Evolutionary conservation across 2,113 vertebrate genomes (phyloP), one percentile per base, ranked within the genome.

Genomic region (Oryzias melastigma): DNA sequence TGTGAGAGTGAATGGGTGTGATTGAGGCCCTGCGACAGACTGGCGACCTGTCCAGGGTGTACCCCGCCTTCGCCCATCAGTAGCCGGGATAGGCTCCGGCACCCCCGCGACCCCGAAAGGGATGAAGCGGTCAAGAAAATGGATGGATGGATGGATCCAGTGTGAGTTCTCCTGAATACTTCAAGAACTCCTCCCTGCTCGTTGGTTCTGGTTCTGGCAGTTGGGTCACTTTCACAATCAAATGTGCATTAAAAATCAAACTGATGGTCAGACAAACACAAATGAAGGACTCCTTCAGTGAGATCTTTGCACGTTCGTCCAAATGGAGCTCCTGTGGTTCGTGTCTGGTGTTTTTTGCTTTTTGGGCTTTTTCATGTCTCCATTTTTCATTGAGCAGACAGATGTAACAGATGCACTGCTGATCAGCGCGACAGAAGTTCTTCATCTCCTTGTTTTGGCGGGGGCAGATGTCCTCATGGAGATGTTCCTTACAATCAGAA

Each of bases 331-430:
- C 20, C 22, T 15, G 20, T 5, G 25, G 20, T 25, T 50, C 15
- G 2, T 50, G 20, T 24, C 48, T 50, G 48, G 14, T 15, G 5
- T 50, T 14, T 62, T 47, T 35, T 51, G 35, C 19, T 7, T 8
- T 16, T 49, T 45, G 27, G 47, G 50, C 58, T 4, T 47, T 51
- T 42, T 50, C 58, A 24, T 61, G 47, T 17, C 7, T 20, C 25
- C 24, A 3, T 24, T 42, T 29, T n/a, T 61, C 12, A 14, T 45
- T 22, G 41, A 62, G 45, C 2, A 14, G 27, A 16, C 50, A 18
- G 40, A 62, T 40, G 47, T 58, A 52, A 52, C 60, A 62, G 41
- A 62, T 62, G 10, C 4, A 18, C 56, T 58, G 24, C 44, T 58
- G 43, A 47, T 58, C 56, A 19, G 56, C 47, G 19, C 24, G 56